phyloP scores from a whole-genome alignment of 2,888 invertebrate species.

The Steromphala cineraria region DNA sequence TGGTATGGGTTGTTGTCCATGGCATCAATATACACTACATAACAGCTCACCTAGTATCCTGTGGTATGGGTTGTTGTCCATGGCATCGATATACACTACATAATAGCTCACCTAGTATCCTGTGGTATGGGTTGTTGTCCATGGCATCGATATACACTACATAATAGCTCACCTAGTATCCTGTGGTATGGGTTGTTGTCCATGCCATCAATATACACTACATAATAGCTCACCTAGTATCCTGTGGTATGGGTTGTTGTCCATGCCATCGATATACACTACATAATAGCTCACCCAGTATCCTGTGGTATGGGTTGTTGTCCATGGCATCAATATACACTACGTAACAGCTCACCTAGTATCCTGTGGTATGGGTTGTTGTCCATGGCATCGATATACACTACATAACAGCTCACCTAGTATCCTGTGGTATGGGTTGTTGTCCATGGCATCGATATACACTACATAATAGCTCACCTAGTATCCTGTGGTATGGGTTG shows the following conservation, averaged over 20 bases:
- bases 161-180: too few species aligned
- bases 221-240: too few species aligned
- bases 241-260: conserved; percentile 48
- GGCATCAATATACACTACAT: conserved; percentile 60
- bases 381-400: conserved; percentile 57
- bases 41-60: too few species aligned
- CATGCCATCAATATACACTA: conserved; percentile 60
- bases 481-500: conserved; percentile 51
- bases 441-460: conserved; percentile 56
- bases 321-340: conserved; percentile 58
- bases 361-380: conserved; percentile 49
- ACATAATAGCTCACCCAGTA: too few species aligned
- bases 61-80: conserved; percentile 50
- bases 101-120: too few species aligned
- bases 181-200: conserved; percentile 49
- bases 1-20: conserved; percentile 52
- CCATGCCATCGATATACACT: conserved; percentile 58
- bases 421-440: conserved; percentile 50
- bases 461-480: too few species aligned
- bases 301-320: conserved; percentile 48
- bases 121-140: conserved; percentile 49
- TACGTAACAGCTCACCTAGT: too few species aligned
- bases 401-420: too few species aligned
- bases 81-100: conserved; percentile 60
- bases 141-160: conserved; percentile 61